These are phyloP conservation scores for Macropis europaea DNA, from an alignment of 2,888 invertebrate species.

Conservation along the genomic window DNA sequence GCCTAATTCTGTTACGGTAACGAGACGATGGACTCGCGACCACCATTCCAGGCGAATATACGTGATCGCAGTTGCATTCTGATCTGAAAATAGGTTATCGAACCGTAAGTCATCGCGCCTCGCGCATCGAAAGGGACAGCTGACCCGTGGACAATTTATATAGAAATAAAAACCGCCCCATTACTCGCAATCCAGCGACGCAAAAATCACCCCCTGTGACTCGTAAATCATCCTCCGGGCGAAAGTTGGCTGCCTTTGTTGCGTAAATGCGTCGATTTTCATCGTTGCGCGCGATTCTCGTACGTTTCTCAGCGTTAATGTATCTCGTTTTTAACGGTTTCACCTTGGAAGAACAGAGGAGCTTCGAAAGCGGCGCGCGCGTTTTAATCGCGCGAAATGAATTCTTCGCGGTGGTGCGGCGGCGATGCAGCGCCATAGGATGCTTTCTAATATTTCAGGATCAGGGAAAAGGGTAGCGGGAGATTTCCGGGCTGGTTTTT, in stretches of 20 bases:
- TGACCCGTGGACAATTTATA: too few species aligned
- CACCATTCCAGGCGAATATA: too few species aligned
- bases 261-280: background rate
- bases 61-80: too few species aligned
- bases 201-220: background rate
- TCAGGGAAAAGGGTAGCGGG: conserved; percentile 14
- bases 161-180: background rate
- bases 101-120: too few species aligned
- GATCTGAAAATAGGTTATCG: too few species aligned
- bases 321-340: too few species aligned
- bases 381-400: conserved; percentile 18
- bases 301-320: background rate
- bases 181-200: conserved; percentile 6
- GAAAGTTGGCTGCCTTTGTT: conserved; percentile 8
- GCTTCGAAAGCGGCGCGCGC: too few species aligned
- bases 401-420: background rate
- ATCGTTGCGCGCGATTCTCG: too few species aligned
- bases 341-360: too few species aligned
- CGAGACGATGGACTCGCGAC: too few species aligned
- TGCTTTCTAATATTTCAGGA: conserved; percentile 16
- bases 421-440: background rate
- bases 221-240: background rate
- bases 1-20: too few species aligned
- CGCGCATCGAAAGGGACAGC: too few species aligned
- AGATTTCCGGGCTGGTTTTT: conserved; percentile 41